phyloP scores from a whole-genome alignment of 1,140 invertebrate genomes.

The Notospermus geniculatus region DNA sequence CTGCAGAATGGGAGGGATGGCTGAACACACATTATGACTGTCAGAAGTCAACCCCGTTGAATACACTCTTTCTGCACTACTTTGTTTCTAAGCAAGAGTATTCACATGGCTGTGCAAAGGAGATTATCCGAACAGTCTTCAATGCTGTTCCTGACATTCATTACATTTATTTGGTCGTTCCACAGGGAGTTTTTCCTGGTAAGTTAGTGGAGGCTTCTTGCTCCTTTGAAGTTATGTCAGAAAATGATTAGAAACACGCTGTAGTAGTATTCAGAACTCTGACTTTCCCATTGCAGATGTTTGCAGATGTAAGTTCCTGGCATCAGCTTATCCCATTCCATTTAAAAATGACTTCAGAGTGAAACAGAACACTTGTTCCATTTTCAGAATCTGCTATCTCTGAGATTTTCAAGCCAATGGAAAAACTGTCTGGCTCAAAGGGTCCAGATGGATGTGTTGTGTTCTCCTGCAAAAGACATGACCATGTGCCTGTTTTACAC shows the following conservation, averaged over 20 bases:
- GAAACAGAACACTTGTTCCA: constrained; percentile 6
- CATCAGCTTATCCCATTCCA: background rate
- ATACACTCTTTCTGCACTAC: constrained; percentile 54
- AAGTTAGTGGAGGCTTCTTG: background rate
- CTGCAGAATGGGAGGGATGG: constrained; percentile 49
- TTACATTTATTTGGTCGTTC: constrained; percentile 49
- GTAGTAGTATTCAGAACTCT: too few relatives aligned
- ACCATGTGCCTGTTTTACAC: constrained; percentile 53
- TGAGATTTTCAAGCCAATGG: constrained; percentile 41
- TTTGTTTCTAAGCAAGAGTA: constrained; percentile 54
- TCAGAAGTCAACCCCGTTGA: constrained; percentile 39
- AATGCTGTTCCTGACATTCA: constrained; percentile 55
- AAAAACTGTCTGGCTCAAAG: constrained; percentile 26
- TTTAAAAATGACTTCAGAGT: background rate
- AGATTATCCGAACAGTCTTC: constrained; percentile 53
- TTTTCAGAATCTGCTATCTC: constrained; percentile 41
- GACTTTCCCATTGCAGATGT: too few relatives aligned
- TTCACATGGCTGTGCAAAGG: constrained; percentile 49
- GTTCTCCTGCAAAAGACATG: constrained; percentile 48
- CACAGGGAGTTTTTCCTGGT: constrained; percentile 47
- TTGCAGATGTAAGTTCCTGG: too few relatives aligned
- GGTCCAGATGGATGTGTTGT: constrained; percentile 28
- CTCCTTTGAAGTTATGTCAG: too few relatives aligned
- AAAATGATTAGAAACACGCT: too few relatives aligned
- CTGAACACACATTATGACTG: constrained; percentile 35